A percentile compares a stretch with the other conserved stretches of the same genome.
phyloP scores from a whole-genome alignment of 2,113 vertebrate species.

The Oryctolagus cuniculus region mOryCun1.1 NC_091442.1:116774001-116774500 shows the following conservation, averaged over 20 bases:
- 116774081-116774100: background rate
- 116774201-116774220: background rate
- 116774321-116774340: background rate
- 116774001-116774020: background rate
- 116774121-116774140: background rate
- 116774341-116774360: background rate
- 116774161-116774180: background rate
- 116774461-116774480: background rate
- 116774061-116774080: background rate
- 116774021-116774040: background rate
- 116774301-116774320: background rate
- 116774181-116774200: background rate
- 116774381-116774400: background rate
- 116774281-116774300: background rate
- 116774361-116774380: background rate
- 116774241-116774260: background rate
- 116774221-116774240: background rate
- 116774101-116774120: background rate
- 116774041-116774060: background rate
- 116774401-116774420: background rate
- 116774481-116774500: background rate
- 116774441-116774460: background rate
- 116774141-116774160: background rate
- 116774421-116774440: background rate
- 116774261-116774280: background rate